A percentile compares a stretch with the other conserved stretches of the same genome.
Conservation (phyloP, 2,797 vertebrate species). For the Rallus crepitans region DNA sequence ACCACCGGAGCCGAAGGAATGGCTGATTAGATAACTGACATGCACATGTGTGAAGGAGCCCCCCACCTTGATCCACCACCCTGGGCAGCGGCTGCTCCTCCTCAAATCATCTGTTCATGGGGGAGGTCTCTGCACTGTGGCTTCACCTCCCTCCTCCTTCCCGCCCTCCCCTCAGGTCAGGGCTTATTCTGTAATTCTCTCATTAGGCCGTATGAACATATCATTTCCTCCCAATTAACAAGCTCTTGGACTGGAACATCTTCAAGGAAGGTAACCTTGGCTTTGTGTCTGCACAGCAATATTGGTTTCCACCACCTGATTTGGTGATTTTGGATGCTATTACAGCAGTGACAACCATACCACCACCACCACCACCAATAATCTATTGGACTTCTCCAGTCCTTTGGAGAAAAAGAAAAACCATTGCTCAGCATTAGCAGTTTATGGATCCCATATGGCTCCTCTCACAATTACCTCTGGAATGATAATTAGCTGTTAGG, state of each 20-base stretch:
- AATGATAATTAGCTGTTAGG: slow-evolving; percentile 13
- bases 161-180: background rate
- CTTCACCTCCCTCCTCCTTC: background rate
- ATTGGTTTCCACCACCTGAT: background rate
- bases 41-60: background rate
- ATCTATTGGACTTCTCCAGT: background rate
- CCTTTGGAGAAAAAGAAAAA: background rate
- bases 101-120: background rate
- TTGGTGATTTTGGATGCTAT: background rate
- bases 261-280: background rate
- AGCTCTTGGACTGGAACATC: background rate
- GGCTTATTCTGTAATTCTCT: background rate
- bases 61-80: accelerated
- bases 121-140: background rate
- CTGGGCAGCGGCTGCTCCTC: accelerated
- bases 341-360: background rate
- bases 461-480: background rate
- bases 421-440: background rate
- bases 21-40: background rate
- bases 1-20: background rate
- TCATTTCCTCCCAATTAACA: background rate
- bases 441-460: slow-evolving; percentile 24
- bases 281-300: background rate
- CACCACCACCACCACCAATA: background rate
- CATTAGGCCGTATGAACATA: background rate